Evolutionary conservation across 1,140 invertebrate genomes (phyloP).

Genomic region (Drosophila takahashii): DNA sequence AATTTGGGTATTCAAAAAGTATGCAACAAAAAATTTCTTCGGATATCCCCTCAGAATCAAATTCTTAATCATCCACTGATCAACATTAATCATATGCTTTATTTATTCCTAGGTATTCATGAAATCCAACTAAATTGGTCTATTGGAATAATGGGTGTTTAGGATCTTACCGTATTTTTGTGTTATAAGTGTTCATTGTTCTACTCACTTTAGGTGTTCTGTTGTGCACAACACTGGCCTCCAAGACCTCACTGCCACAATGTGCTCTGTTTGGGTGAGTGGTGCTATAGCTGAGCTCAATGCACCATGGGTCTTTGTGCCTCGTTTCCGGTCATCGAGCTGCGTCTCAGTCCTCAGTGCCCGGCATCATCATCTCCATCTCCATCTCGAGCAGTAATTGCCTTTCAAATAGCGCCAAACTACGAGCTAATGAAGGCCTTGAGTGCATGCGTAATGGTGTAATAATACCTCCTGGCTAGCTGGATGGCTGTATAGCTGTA

Average conservation of each 20-base stretch:
- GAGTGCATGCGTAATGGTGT: slow-evolving; percentile 81
- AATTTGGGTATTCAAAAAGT: no score
- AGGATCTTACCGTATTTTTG: background rate
- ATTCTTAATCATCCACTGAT: no score
- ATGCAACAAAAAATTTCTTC: no score
- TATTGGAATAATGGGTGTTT: no score
- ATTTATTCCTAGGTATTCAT: no score
- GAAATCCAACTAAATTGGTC: no score
- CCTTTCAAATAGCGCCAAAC: slow-evolving; percentile 79
- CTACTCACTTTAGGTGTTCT: background rate
- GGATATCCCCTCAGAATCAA: no score
- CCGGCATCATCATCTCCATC: slow-evolving; percentile 39
- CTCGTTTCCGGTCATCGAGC: slow-evolving; percentile 63
- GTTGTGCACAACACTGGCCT: background rate
- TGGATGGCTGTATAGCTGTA: slow-evolving; percentile 4
- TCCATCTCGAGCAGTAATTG: slow-evolving; percentile 62
- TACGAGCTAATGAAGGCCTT: slow-evolving; percentile 77
- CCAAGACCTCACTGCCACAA: background rate
- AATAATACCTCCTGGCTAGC: slow-evolving; percentile 74
- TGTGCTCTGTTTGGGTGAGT: background rate
- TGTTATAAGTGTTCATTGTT: background rate
- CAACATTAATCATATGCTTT: no score
- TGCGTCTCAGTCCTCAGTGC: slow-evolving; percentile 22
- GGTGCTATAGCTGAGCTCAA: slow-evolving; percentile 46
- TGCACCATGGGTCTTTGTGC: slow-evolving; percentile 54